Conservation (phyloP, 92 coral and sea anemone genomes). For the Anthopleura xanthogrammica region DNA sequence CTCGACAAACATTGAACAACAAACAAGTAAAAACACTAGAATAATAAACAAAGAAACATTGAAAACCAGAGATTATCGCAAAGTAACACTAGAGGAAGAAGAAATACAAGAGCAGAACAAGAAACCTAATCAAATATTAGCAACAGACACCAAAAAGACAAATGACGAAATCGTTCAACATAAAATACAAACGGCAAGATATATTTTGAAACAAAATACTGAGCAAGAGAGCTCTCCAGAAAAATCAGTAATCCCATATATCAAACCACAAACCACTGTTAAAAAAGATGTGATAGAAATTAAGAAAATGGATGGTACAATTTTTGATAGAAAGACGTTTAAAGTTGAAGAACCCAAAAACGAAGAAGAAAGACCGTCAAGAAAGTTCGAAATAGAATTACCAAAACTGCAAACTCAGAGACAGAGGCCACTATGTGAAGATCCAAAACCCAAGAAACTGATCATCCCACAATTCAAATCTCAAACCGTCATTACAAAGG, state of each 20-base stretch:
- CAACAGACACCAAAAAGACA: background rate
- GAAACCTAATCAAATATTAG: background rate
- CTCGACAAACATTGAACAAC: too few relatives aligned
- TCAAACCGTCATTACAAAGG: too few relatives aligned
- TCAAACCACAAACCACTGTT: background rate
- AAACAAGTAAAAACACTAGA: background rate
- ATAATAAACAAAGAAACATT: background rate
- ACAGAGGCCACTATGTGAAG: background rate
- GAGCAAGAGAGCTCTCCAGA: background rate
- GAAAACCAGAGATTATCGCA: background rate
- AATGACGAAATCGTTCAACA: background rate
- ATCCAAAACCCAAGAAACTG: too few relatives aligned
- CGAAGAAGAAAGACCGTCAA: background rate
- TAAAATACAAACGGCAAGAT: background rate
- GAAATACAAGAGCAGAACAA: background rate
- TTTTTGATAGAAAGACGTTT: background rate
- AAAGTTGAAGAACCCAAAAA: slow-evolving; percentile 13
- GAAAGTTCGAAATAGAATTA: background rate
- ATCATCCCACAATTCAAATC: too few relatives aligned
- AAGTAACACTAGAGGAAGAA: background rate
- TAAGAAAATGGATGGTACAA: background rate
- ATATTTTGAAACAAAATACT: background rate
- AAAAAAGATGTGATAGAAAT: too few relatives aligned
- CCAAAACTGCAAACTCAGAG: background rate
- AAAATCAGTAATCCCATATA: background rate